Base-by-base conservation (phyloP, 2,888 invertebrate species). In the Phoronis australis region DNA sequence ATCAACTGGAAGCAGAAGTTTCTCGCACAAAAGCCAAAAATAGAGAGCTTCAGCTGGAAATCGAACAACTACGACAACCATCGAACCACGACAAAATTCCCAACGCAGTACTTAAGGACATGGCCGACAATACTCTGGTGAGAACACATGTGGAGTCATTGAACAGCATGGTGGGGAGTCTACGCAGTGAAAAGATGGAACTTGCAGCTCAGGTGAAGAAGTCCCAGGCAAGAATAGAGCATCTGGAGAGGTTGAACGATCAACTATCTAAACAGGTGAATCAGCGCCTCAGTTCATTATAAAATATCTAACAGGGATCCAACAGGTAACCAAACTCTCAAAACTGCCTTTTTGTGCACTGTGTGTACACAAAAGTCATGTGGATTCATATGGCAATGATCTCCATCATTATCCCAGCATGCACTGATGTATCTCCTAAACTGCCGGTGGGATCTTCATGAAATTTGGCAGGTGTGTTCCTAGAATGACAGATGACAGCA, bases 111-210 rank as follows among this genome's bases (percentile, higher is more conserved):
- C n/a, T n/a, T n/a, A n/a, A n/a, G n/a, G n/a, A n/a, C n/a, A 20
- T 45, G 2, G 45, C 45, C 42, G 69, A 70, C 51, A 69, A 65
- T 47, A 50, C 54, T 3, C 48, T 64, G 12, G 56, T 73, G 9
- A 60, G 61, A 42, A 60, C 52, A 35, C 73, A 75, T 46, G 63
- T 75, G 24, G 62, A 66, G 57, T 60, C 69, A 18, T 60, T 75
- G 4, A 74, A 75, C 59, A 65, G 67, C 42, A 54, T 60, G 15
- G 68, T 75, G 44, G 72, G 75, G 73, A 50, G 54, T 6, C 50
- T 70, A 20, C 52, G 69, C 26, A 62, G 64, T 40, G 75, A 75
- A 52, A 75, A 74, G 51, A 66, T 71, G 20, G 74, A 74, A 43
- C 50, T 74, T 39, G 62, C 65, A 18, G 72, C 73, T 5, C 66